phyloP scores from a whole-genome alignment of 2,888 invertebrate genomes.

The Aleiodes leptofemur region DNA sequence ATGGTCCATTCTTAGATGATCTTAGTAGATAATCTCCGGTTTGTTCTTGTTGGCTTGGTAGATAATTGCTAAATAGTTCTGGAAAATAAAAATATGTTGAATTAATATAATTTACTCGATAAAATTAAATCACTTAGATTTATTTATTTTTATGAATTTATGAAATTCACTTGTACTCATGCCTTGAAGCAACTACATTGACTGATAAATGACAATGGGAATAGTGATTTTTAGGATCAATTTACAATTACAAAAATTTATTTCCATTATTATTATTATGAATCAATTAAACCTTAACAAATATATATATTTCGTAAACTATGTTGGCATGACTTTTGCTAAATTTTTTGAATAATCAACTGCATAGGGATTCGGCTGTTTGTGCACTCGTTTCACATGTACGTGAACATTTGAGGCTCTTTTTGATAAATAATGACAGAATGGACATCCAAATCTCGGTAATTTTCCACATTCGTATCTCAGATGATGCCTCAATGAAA shows the following conservation, averaged over 20 bases:
- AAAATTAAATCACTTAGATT: constrained; percentile 3
- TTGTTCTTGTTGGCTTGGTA: neutral
- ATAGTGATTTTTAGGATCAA: neutral
- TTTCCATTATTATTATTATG: neutral
- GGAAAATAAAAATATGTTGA: constrained; percentile 39
- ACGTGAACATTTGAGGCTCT: constrained; percentile 81
- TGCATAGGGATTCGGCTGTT: constrained; percentile 28
- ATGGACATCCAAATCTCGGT: constrained; percentile 72
- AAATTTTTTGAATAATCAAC: constrained; percentile 29
- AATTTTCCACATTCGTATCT: constrained; percentile 72
- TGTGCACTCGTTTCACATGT: constrained; percentile 80
- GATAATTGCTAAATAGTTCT: constrained; percentile 37
- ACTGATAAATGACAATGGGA: neutral
- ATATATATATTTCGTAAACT: neutral
- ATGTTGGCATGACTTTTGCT: constrained; percentile 8
- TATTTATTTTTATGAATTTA: neutral
- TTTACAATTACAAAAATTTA: constrained; percentile 19
- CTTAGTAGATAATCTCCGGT: constrained; percentile 21
- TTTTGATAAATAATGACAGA: constrained; percentile 63
- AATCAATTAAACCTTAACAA: neutral
- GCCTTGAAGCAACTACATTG: constrained; percentile 29
- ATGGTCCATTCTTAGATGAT: constrained; percentile 12
- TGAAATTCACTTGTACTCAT: constrained; percentile 27
- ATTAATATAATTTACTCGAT: neutral
- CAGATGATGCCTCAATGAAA: constrained; percentile 68